phyloP scores from a whole-genome alignment of 1,140 invertebrate genomes.

The Paralvinella palmiformis region DNA sequence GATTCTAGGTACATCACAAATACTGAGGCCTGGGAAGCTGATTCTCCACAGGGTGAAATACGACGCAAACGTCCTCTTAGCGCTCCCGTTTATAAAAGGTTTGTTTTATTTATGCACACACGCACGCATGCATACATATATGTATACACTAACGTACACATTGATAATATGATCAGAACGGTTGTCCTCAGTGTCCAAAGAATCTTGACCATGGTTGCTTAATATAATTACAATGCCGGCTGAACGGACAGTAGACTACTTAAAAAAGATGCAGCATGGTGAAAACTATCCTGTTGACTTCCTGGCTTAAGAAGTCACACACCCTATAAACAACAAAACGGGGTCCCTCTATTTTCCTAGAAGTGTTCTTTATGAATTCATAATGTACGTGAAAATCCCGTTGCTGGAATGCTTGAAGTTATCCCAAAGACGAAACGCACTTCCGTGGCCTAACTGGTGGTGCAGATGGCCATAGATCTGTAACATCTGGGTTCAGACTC shows the following conservation, averaged over 20 bases:
- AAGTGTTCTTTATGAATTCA: too few species aligned
- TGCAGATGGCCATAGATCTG: too few species aligned
- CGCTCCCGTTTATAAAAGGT: conserved; percentile 30
- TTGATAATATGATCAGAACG: neutral
- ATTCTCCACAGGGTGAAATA: conserved; percentile 29
- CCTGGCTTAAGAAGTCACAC: too few species aligned
- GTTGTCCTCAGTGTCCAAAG: neutral
- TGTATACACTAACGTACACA: neutral
- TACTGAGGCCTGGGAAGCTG: conserved; percentile 40
- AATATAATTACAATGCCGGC: neutral
- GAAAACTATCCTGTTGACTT: too few species aligned
- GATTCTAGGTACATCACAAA: conserved; percentile 47
- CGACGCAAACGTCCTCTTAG: conserved; percentile 25
- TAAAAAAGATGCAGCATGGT: too few species aligned
- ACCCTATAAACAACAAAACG: too few species aligned
- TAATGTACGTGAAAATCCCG: too few species aligned
- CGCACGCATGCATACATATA: neutral
- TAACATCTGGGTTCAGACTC: too few species aligned
- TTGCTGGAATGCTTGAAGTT: too few species aligned
- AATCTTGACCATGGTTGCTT: neutral
- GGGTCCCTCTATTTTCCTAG: too few species aligned
- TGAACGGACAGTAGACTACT: neutral
- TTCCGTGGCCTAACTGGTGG: too few species aligned
- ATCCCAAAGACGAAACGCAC: too few species aligned
- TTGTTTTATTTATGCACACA: neutral